Evolutionary conservation across 2,113 vertebrate genomes (phyloP), one percentile per base, ranked within the genome.

Genomic region (Catagonus wagneri): DNA sequence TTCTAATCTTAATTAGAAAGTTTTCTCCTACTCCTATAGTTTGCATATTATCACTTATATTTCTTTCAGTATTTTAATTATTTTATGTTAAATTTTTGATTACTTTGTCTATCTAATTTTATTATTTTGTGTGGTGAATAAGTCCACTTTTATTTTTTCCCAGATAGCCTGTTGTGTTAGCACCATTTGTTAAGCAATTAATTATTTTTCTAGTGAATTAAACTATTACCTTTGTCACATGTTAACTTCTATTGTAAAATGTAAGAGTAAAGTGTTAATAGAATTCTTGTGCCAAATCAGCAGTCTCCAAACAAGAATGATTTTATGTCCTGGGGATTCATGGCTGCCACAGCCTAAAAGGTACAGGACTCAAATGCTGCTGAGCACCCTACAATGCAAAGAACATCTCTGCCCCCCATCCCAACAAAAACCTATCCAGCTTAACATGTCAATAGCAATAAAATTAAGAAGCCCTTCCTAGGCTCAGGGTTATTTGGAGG

Each of bases 31-130:
- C 20, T 76, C 13, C 39, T 81, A 36, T n/a, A 81, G 61, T 81
- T 60, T 91, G 50, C 23, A n/a, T 29, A 44, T 29, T 20, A 39
- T 74, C 88, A 68, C 10, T 34, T 72, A 3, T 25, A 75, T 63
- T 66, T 76, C 32, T 81, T 90, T 32, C 34, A 36, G 11, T 34
- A 52, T 88, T 95, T 87, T 71, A 44, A 65, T 79, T n/a, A 60
- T 44, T 74, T 88, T 8, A 83, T 78, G 39, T 58, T 81, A 68
- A n/a, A 29, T 58, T 39, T 60, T 90, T 63, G 61, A 54, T 39
- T 52, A 44, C 2, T 63, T 83, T 8, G 11, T 50, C 3, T 65
- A 56, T 76, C 9, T 92, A 22, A 66, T n/a, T 34, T 66, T 78
- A 39, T 72, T 34, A 75, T 72, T 89, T 94, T 78, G 44, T 44